Evolutionary conservation across 1,140 invertebrate genomes (phyloP).

Genomic region (Spodoptera frugiperda): DNA sequence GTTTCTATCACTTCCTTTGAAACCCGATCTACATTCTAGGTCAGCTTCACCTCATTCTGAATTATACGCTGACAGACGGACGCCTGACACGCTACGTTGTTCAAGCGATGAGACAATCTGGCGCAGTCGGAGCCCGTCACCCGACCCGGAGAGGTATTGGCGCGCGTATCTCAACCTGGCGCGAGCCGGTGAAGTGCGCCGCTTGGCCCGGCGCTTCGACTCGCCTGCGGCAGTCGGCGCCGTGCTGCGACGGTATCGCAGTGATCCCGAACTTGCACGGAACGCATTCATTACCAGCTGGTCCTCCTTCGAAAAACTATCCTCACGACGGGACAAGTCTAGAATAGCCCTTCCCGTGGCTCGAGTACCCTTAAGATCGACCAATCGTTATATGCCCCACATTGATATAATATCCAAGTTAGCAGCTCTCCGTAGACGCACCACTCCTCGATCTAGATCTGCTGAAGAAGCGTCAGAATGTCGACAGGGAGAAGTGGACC

Average conservation of each 20-base stretch:
- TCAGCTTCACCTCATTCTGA: constrained; percentile 79
- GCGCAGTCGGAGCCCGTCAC: constrained; percentile 89
- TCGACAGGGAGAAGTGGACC: constrained; percentile 89
- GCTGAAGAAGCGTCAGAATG: constrained; percentile 83
- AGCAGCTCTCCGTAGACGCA: constrained; percentile 88
- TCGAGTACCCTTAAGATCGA: constrained; percentile 88
- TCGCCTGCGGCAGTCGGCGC: constrained; percentile 78
- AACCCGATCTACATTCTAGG: constrained; percentile 75
- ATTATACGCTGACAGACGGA: constrained; percentile 73
- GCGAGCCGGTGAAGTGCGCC: constrained; percentile 91
- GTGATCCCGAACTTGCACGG: constrained; percentile 91
- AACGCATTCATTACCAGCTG: constrained; percentile 86
- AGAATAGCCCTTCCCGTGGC: constrained; percentile 88
- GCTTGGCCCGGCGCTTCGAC: constrained; percentile 91
- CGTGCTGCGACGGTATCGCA: constrained; percentile 88
- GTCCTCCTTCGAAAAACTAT: constrained; percentile 74
- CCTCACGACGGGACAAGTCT: constrained; percentile 80
- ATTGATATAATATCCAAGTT: constrained; percentile 95
- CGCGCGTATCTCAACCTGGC: constrained; percentile 90
- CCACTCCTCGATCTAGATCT: constrained; percentile 72
- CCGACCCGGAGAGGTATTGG: constrained; percentile 89
- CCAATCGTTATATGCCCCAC: constrained; percentile 93
- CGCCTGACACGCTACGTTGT: constrained; percentile 82
- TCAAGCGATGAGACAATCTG: constrained; percentile 89
- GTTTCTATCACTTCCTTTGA: constrained; percentile 77